These are phyloP conservation scores for Rhodeus uyekii DNA, from an alignment of 2,797 vertebrate species.

Conservation along the genomic window DNA sequence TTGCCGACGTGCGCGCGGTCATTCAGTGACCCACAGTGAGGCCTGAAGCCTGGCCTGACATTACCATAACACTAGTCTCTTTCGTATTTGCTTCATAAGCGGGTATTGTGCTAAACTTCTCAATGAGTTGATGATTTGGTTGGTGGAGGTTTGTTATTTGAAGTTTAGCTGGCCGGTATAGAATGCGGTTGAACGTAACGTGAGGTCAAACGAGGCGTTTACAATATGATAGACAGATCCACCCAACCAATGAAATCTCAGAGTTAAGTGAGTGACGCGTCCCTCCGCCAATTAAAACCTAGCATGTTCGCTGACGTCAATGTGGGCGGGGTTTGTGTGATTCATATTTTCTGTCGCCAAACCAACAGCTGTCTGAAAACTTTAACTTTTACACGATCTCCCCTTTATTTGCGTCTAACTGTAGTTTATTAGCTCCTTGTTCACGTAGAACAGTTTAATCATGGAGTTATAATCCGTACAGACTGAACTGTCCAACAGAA, in stretches of 20 bases:
- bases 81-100: not conserved
- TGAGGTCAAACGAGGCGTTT: conserved; percentile 37
- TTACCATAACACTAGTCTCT: not conserved
- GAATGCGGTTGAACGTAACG: conserved; percentile 45
- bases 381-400: not conserved
- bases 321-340: conserved; percentile 19
- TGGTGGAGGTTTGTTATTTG: not conserved
- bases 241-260: conserved; percentile 34
- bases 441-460: not conserved
- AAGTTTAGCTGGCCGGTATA: not conserved
- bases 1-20: conserved; percentile 60
- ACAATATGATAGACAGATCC: conserved; percentile 17
- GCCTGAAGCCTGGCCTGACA: too few relatives aligned
- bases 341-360: conserved; percentile 48
- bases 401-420: not conserved
- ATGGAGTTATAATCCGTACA: not conserved
- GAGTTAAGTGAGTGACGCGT: not conserved
- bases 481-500: conserved; percentile 8
- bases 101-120: too few relatives aligned
- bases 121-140: not conserved
- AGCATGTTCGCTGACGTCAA: not conserved
- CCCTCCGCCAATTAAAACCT: conserved; percentile 40
- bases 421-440: not conserved
- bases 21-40: conserved; percentile 71
- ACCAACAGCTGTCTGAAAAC: not conserved